These are phyloP conservation scores for Geotria australis DNA, from an alignment of 2,797 vertebrate species.

Conservation along the genomic window DNA sequence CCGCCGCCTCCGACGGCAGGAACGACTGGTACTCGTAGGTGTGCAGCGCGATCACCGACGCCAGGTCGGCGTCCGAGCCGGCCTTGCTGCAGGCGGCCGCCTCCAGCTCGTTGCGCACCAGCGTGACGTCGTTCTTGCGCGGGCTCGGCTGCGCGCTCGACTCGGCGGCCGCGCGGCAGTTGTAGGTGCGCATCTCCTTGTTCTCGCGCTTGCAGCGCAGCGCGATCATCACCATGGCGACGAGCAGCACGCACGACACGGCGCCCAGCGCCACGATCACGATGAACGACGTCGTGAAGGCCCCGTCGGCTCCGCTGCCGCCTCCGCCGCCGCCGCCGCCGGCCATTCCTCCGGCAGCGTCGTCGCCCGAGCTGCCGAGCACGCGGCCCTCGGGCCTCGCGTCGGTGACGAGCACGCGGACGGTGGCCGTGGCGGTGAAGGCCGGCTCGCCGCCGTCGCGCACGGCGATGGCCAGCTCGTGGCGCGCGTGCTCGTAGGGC, in stretches of 20 bases:
- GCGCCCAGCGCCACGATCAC: neutral
- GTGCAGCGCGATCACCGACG: neutral
- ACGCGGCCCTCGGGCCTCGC: conserved; percentile 18
- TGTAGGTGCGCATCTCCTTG: neutral
- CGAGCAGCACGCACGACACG: neutral
- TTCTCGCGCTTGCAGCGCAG: conserved; percentile 6
- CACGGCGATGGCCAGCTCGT: conserved; percentile 63
- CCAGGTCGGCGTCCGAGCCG: neutral
- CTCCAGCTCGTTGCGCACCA: conserved; percentile 96
- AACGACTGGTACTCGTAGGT: neutral
- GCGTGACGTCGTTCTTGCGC: conserved; percentile 89
- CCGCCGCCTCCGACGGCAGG: neutral
- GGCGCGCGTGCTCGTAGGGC: conserved; percentile 23
- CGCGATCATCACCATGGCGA: neutral
- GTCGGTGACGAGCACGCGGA: conserved; percentile 52
- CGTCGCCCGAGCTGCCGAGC: neutral
- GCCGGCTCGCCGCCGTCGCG: conserved; percentile 79
- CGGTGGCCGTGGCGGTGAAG: conserved; percentile 51
- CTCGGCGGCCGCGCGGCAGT: conserved; percentile 33
- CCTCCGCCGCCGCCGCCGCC: neutral
- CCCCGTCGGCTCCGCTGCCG: neutral
- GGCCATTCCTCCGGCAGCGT: neutral
- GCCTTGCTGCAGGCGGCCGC: conserved; percentile 11
- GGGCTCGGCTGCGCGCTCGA: conserved; percentile 53
- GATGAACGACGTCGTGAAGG: conserved; percentile 5